Evolutionary conservation across 1,140 invertebrate genomes (phyloP).

Genomic region (Coenobita brevimanus): DNA sequence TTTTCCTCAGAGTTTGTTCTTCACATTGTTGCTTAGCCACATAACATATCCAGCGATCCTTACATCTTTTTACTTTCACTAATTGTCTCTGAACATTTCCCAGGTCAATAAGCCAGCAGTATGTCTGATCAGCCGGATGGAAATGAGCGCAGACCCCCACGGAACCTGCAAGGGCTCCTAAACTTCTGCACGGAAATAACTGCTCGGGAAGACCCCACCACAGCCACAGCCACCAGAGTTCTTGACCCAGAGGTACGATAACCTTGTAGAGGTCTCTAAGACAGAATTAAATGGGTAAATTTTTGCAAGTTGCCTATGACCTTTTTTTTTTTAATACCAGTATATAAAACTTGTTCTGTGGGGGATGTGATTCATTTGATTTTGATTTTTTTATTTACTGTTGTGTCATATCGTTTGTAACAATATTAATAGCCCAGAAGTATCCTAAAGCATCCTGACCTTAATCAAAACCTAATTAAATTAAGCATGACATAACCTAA

Average conservation of each 20-base stretch:
- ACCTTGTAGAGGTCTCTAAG: not conserved
- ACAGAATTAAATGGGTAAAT: not conserved
- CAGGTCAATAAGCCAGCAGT: not conserved
- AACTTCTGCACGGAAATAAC: conserved; percentile 64
- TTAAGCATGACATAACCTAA: no score
- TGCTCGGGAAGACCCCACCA: conserved; percentile 51
- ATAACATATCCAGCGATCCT: no score
- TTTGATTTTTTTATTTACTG: not conserved
- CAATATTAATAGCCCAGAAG: not conserved
- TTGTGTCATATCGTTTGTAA: not conserved
- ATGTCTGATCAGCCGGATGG: conserved; percentile 33
- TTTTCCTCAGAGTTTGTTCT: no score
- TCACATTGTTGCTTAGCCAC: no score
- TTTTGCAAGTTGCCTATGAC: no score
- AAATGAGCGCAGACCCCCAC: conserved; percentile 2
- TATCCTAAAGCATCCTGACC: no score
- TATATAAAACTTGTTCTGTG: no score
- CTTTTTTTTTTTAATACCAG: no score
- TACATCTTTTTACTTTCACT: no score
- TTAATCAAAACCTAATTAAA: no score
- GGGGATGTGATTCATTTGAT: no score
- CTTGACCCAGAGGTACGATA: conserved; percentile 48
- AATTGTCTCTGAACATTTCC: no score
- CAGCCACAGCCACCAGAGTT: not conserved
- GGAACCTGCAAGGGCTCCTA: conserved; percentile 55